Evolutionary conservation across 2,888 invertebrate genomes (phyloP).

Genomic region (Poecilus cupreus): DNA sequence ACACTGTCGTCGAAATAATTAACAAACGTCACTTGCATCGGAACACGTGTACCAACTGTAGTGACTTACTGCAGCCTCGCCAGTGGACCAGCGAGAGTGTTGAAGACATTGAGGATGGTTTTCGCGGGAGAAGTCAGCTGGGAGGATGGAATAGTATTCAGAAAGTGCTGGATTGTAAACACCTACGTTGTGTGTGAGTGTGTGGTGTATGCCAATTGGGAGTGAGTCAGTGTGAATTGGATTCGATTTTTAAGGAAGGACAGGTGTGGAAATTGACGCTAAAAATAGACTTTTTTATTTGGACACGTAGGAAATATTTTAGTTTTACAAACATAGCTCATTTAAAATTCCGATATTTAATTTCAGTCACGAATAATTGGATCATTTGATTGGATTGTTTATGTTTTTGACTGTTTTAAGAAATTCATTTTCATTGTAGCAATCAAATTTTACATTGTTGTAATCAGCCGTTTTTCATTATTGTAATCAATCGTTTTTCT

Average conservation of each 20-base stretch:
- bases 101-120: too few species aligned
- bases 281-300: neutral
- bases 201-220: neutral
- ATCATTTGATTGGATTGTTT: too few species aligned
- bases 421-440: too few species aligned
- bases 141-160: neutral
- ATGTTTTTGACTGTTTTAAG: too few species aligned
- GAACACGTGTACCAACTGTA: constrained; percentile 54
- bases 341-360: too few species aligned
- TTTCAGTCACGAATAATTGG: too few species aligned
- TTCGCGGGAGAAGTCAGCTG: neutral
- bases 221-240: neutral
- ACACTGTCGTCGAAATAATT: constrained; percentile 61
- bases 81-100: neutral
- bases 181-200: neutral
- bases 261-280: neutral
- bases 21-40: constrained; percentile 60
- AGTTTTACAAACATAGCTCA: too few species aligned
- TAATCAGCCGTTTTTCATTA: too few species aligned
- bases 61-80: constrained; percentile 42
- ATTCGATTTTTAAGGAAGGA: neutral
- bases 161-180: constrained; percentile 12
- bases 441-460: too few species aligned
- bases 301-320: too few species aligned
- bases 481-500: too few species aligned